A percentile compares a stretch with the other conserved stretches of the same genome.
Evolutionary conservation across 2,797 vertebrate genomes (phyloP).

Genomic region (Meriones psammophilus): DNA sequence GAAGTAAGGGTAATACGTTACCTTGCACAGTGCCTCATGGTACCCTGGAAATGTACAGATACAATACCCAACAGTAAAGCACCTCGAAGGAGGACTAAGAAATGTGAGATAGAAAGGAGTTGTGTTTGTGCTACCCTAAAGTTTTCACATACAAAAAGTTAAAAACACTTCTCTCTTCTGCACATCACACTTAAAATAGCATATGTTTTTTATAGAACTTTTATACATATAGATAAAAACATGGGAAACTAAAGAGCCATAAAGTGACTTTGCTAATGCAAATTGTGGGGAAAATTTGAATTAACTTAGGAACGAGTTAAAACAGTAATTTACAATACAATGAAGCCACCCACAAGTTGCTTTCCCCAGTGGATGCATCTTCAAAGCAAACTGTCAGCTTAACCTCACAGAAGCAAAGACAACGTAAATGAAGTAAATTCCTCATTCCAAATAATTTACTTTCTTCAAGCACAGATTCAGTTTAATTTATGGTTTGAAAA

Average conservation of each 20-base stretch:
- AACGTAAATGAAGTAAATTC: slow-evolving; percentile 64
- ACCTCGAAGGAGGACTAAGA: slow-evolving; percentile 73
- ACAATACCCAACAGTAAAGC: slow-evolving; percentile 73
- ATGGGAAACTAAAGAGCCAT: slow-evolving; percentile 69
- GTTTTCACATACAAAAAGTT: slow-evolving; percentile 73
- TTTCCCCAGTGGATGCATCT: slow-evolving; percentile 65
- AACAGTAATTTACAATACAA: slow-evolving; percentile 60
- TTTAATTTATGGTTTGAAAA: slow-evolving; percentile 66
- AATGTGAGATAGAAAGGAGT: slow-evolving; percentile 64
- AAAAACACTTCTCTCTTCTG: slow-evolving; percentile 71
- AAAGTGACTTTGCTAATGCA: slow-evolving; percentile 75
- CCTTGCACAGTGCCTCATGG: slow-evolving; percentile 57
- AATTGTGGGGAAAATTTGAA: slow-evolving; percentile 67
- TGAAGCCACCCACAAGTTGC: slow-evolving; percentile 59
- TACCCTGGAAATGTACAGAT: slow-evolving; percentile 58
- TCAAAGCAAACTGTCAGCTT: slow-evolving; percentile 69
- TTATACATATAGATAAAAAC: slow-evolving; percentile 70
- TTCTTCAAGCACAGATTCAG: slow-evolving; percentile 66
- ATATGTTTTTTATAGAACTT: slow-evolving; percentile 69
- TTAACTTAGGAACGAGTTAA: slow-evolving; percentile 70
- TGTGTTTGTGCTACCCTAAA: slow-evolving; percentile 75
- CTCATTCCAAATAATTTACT: slow-evolving; percentile 72
- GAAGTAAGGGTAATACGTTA: slow-evolving; percentile 58
- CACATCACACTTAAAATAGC: slow-evolving; percentile 70
- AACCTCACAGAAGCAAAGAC: slow-evolving; percentile 74